Percentiles rank a stretch among this genome's conserved stretches.
These are phyloP conservation scores for Sandelia bainsii DNA, from an alignment of 2,797 vertebrate genomes.

Conservation along the genomic window DNA sequence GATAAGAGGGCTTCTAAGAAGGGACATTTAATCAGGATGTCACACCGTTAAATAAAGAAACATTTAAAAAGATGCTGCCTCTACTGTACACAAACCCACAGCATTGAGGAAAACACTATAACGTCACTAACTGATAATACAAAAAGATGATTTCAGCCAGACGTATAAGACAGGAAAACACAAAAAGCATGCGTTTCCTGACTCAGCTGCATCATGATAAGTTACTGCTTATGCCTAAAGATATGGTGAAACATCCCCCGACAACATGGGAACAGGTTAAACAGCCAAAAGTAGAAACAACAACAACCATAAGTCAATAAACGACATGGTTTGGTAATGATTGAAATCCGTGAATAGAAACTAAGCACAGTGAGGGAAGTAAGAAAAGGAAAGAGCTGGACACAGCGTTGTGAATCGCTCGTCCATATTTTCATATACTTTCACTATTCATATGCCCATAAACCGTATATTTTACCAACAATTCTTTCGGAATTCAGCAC, in stretches of 20 bases:
- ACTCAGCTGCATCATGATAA: background rate
- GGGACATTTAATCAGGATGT: slow-evolving; percentile 51
- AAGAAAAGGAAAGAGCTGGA: slow-evolving; percentile 28
- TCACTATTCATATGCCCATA: no score
- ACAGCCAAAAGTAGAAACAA: slow-evolving; percentile 6
- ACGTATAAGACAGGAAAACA: background rate
- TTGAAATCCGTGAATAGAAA: slow-evolving; percentile 48
- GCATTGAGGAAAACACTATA: background rate
- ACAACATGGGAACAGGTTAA: slow-evolving; percentile 32
- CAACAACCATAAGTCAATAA: slow-evolving; percentile 51
- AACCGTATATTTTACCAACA: no score
- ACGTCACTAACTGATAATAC: background rate
- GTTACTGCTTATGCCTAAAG: background rate
- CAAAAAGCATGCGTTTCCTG: background rate
- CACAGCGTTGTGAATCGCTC: background rate
- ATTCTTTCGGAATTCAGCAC: background rate
- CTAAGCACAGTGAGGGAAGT: slow-evolving; percentile 35
- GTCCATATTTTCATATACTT: slow-evolving; percentile 11
- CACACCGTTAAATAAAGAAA: background rate
- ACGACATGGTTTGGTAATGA: slow-evolving; percentile 52
- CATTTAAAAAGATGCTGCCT: background rate
- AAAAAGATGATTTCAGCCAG: background rate
- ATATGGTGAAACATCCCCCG: slow-evolving; percentile 35
- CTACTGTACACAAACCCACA: background rate
- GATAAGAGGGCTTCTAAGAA: background rate